Evolutionary conservation across 2,113 vertebrate genomes (phyloP).

Genomic region (Phodopus roborovskii): DNA sequence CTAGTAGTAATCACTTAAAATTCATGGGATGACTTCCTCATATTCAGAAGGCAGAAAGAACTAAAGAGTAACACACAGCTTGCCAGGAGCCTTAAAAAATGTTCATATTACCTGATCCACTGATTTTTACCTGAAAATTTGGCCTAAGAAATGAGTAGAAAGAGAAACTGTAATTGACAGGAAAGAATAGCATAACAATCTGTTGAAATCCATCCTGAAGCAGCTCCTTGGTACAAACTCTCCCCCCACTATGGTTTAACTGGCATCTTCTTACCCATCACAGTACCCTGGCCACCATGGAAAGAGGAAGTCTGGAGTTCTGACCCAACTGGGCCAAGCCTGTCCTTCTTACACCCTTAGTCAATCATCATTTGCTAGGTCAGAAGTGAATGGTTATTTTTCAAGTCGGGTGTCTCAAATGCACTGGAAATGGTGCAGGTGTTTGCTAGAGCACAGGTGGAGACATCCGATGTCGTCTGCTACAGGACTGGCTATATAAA

Average conservation of each 20-base stretch:
- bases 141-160: slow-evolving; percentile 21
- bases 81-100: background rate
- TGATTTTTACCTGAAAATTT: slow-evolving; percentile 28
- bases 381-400: background rate
- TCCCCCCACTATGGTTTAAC: background rate
- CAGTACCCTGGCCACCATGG: background rate
- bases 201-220: background rate
- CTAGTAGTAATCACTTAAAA: background rate
- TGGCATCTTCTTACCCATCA: background rate
- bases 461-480: background rate
- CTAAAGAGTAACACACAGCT: background rate
- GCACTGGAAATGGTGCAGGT: background rate
- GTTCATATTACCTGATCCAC: background rate
- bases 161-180: background rate
- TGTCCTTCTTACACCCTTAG: background rate
- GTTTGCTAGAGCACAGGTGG: background rate
- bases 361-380: background rate
- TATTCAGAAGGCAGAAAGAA: background rate
- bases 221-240: background rate
- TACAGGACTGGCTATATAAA: background rate
- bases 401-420: background rate
- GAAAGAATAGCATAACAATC: background rate
- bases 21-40: background rate
- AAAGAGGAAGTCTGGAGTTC: background rate
- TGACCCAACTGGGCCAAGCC: background rate